Evolutionary conservation across 2,888 invertebrate species (phyloP), one percentile per base, ranked within the genome.

Genomic region (Sinohyriopsis cumingii): DNA sequence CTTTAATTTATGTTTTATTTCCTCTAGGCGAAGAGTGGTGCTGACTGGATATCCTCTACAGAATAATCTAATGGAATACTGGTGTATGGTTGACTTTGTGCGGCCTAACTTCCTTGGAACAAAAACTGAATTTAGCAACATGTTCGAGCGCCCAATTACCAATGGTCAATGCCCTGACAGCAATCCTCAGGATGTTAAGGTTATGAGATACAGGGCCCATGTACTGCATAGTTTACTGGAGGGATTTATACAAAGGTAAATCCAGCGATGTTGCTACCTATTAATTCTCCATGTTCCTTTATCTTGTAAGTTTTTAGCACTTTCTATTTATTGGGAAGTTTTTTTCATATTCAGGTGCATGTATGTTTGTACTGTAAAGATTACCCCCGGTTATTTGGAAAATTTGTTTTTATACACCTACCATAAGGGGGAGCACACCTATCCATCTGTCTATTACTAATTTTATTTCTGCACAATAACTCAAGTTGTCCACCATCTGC

Each of bases 51-150:
- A 99, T 91, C 99, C 99, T 0, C 92, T 99, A 19, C 99, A 99
- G 91, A 99, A 99, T 90, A 99, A 99, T 90, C 92, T 99, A 24
- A 87, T 91, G 84, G 92, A 88, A 88, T 98, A 98, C 89, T 98
- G 97, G 97, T 98, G 98, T 88, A 98, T 98, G 98, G 98, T 98
- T 0, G 98, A 99, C 89, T 99, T 99, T 91, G 98, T 99, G 0
- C 93, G 99, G 28, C 99, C 99, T 0, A 98, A 97, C 91, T 99
- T 97, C 90, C 92, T 99, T 57, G 99, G 99, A 72, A 96, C 96
- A 28, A 96, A 97, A 90, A 96, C 96, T 0, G 98, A 99, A 90
- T 99, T 99, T 90, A 95, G 95, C 86, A 98, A 98, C 89, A 98
- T 98, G 97, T 99, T 99, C 89, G 99, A 99, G 89, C 92, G 98